Evolutionary conservation across 1,140 invertebrate species (phyloP).

Genomic region (Odontomachus brunneus): DNA sequence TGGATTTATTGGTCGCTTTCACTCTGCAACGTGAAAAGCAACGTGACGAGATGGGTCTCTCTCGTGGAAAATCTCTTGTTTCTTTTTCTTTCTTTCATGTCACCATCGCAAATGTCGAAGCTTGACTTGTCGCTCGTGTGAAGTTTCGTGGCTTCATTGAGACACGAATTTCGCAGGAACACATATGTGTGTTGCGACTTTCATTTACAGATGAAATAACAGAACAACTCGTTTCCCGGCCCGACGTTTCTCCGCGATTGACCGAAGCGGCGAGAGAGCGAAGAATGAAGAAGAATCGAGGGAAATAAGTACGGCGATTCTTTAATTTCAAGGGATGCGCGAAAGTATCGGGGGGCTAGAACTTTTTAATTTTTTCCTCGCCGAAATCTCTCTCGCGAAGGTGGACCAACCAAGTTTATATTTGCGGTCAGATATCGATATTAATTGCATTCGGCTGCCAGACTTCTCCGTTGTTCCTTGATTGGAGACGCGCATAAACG

Average conservation of each 20-base stretch:
- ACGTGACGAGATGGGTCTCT: not conserved
- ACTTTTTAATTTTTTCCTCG: not conserved
- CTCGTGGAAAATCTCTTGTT: not conserved
- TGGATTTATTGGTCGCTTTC: constrained; percentile 20
- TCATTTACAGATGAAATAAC: too few species aligned
- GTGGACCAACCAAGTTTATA: too few species aligned
- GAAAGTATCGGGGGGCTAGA: not conserved
- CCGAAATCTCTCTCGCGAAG: too few species aligned
- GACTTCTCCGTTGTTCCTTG: not conserved
- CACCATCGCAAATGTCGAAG: too few species aligned
- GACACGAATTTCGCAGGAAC: too few species aligned
- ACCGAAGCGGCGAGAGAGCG: not conserved
- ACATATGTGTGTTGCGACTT: too few species aligned
- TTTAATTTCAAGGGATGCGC: constrained; percentile 5
- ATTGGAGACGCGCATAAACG: not conserved
- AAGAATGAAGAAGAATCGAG: not conserved
- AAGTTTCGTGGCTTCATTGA: too few species aligned
- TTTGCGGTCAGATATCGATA: too few species aligned
- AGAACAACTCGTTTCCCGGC: too few species aligned
- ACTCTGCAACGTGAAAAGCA: not conserved
- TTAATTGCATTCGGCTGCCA: not conserved
- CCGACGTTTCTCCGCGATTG: not conserved
- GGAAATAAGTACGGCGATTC: not conserved
- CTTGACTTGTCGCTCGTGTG: too few species aligned
- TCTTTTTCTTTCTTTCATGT: not conserved